Evolutionary conservation across 2,113 vertebrate species (phyloP).

Genomic region (Hylia prasina): DNA sequence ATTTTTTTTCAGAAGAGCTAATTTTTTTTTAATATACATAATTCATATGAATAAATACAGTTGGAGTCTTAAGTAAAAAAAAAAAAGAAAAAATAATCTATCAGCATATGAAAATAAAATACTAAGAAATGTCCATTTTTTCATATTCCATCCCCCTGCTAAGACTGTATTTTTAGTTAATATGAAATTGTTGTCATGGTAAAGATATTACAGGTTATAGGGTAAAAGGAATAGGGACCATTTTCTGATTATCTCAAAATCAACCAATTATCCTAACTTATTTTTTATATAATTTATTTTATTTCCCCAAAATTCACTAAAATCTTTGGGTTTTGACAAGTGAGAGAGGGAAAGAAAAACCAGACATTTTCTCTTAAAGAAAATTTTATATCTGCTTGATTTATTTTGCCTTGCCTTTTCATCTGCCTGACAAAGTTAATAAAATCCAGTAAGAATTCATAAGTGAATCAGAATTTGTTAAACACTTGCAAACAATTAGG

Average conservation of each 20-base stretch:
- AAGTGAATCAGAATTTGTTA: not conserved
- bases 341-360: not conserved
- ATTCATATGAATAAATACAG: not conserved
- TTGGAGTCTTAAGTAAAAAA: rapidly evolving
- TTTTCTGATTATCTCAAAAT: not conserved
- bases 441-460: not conserved
- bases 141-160: not conserved
- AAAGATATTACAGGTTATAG: not conserved
- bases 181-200: not conserved
- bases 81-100: not conserved
- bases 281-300: not conserved
- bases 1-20: not conserved
- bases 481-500: not conserved
- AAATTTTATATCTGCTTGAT: not conserved
- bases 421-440: not conserved
- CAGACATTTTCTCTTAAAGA: not conserved
- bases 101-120: not conserved
- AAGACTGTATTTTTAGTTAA: not conserved
- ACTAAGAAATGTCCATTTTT: not conserved
- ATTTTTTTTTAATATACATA: not conserved
- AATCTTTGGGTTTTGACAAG: not conserved
- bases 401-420: not conserved
- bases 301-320: not conserved
- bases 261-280: not conserved
- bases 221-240: not conserved